phyloP scores from a whole-genome alignment of 2,888 invertebrate genomes.

The Agrochola lychnidis region DNA sequence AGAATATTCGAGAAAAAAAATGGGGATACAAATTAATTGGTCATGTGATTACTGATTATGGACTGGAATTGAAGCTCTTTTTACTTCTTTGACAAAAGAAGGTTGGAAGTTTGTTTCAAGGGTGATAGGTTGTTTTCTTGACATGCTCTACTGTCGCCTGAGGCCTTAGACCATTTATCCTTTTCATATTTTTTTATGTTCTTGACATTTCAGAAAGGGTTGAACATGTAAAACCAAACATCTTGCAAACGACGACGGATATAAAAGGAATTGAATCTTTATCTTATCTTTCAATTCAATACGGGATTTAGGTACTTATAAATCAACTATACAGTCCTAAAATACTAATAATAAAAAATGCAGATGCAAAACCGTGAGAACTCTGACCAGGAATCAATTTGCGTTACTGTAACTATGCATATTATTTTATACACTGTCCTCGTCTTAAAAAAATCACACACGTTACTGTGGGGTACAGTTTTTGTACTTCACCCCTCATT shows the following conservation, averaged over 20 bases:
- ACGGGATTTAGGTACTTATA: background rate
- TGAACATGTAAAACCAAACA: background rate
- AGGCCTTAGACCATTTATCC: too few species aligned
- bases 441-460: conserved; percentile 85
- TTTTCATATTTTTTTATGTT: too few species aligned
- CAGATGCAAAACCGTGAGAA: conserved; percentile 82
- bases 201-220: background rate
- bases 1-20: too few species aligned
- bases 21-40: too few species aligned
- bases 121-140: too few species aligned
- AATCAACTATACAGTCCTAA: background rate
- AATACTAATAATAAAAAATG: conserved; percentile 56
- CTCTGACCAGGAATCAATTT: conserved; percentile 83
- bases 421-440: conserved; percentile 79
- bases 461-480: conserved; percentile 75
- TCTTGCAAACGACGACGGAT: background rate
- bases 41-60: too few species aligned
- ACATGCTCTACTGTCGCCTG: too few species aligned
- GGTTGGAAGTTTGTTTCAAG: too few species aligned
- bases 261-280: background rate
- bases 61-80: too few species aligned
- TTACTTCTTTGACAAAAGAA: too few species aligned
- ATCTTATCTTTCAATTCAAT: conserved; percentile 8
- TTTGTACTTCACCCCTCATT: conserved; percentile 85
- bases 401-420: conserved; percentile 79